phyloP scores from a whole-genome alignment of 2,888 invertebrate genomes.

The Embidobia sp. region DNA sequence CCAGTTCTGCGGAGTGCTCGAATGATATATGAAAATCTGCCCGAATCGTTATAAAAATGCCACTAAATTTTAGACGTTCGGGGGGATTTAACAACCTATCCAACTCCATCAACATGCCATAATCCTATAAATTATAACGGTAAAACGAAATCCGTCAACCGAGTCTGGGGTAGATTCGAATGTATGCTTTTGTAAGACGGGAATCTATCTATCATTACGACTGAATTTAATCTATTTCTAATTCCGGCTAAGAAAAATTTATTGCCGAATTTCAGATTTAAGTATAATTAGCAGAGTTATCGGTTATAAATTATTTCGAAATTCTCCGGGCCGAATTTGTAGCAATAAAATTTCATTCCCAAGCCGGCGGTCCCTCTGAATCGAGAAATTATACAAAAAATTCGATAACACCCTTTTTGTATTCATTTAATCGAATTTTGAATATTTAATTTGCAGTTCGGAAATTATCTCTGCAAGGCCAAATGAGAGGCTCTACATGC shows the following conservation, averaged over 20 bases:
- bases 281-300: neutral
- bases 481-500: no score
- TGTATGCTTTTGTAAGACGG: constrained; percentile 3
- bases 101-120: constrained; percentile 48
- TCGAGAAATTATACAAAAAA: no score
- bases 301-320: neutral
- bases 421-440: no score
- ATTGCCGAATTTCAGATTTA: constrained; percentile 16
- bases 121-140: constrained; percentile 61
- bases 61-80: constrained; percentile 50
- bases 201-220: constrained; percentile 4
- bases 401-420: no score
- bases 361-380: no score
- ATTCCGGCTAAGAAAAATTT: constrained; percentile 31
- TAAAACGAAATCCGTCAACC: constrained; percentile 31
- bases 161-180: constrained; percentile 3
- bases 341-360: neutral
- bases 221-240: constrained; percentile 18
- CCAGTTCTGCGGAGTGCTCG: constrained; percentile 31
- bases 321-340: no score
- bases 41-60: constrained; percentile 48
- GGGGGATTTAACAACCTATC: constrained; percentile 41
- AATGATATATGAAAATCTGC: constrained; percentile 55
- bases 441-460: no score
- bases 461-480: no score